These are phyloP conservation scores for Microplitis mediator DNA, from an alignment of 1,140 invertebrate genomes.

Conservation along the genomic window DNA sequence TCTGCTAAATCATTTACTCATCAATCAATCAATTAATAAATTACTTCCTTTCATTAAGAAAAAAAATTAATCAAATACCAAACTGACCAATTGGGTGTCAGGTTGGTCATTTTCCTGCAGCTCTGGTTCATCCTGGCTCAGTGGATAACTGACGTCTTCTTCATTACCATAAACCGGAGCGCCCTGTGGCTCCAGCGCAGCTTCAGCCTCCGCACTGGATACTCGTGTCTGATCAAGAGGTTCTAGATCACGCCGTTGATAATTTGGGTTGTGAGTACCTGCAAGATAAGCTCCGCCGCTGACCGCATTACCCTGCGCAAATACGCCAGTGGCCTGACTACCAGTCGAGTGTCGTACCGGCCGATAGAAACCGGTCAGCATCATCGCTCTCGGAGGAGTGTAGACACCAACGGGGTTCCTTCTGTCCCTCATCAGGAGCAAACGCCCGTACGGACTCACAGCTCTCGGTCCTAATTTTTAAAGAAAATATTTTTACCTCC, in stretches of 20 bases:
- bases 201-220: conserved; percentile 47
- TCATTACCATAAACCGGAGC: conserved; percentile 16
- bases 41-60: too few relatives aligned
- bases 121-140: conserved; percentile 25
- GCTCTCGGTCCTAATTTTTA: conserved; percentile 37
- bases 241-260: conserved; percentile 36
- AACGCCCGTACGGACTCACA: conserved; percentile 36
- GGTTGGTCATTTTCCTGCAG: neutral
- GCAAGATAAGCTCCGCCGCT: conserved; percentile 49
- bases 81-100: conserved; percentile 22
- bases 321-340: conserved; percentile 47
- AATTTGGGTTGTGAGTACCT: conserved; percentile 32
- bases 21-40: too few relatives aligned
- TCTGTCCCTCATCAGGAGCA: conserved; percentile 40
- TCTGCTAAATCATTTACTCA: conserved; percentile 29
- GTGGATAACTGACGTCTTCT: conserved; percentile 16
- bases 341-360: conserved; percentile 40
- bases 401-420: conserved; percentile 37
- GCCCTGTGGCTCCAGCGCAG: conserved; percentile 34
- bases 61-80: too few relatives aligned
- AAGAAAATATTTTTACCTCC: neutral
- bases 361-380: conserved; percentile 54
- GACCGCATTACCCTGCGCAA: conserved; percentile 52
- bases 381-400: conserved; percentile 49
- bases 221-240: conserved; percentile 44